Evolutionary conservation across 2,888 invertebrate genomes (phyloP).

Genomic region (Acanthococcus lagerstroemiae): DNA sequence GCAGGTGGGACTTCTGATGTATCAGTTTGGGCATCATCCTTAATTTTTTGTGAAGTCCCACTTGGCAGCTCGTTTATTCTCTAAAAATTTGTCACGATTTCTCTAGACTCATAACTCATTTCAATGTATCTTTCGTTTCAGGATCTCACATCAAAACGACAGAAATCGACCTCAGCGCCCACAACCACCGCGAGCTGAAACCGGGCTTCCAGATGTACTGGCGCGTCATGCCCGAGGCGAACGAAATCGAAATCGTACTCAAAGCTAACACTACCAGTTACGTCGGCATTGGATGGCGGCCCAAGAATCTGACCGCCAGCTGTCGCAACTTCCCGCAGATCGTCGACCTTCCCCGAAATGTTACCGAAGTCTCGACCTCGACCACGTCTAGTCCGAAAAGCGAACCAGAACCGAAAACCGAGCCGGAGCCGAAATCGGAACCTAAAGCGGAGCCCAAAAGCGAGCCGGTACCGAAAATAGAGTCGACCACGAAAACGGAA

Average conservation of each 20-base stretch:
- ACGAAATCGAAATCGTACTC: constrained; percentile 80
- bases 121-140: constrained; percentile 40
- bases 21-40: too few relatives aligned
- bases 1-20: too few relatives aligned
- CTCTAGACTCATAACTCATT: background rate
- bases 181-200: constrained; percentile 60
- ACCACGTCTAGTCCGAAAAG: constrained; percentile 35
- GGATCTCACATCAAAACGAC: constrained; percentile 66
- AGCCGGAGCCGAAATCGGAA: constrained; percentile 37
- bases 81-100: background rate
- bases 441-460: constrained; percentile 42
- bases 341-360: constrained; percentile 23
- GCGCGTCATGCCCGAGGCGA: constrained; percentile 67
- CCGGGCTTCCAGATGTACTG: constrained; percentile 71
- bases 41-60: too few relatives aligned
- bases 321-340: constrained; percentile 66
- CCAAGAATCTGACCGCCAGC: constrained; percentile 57
- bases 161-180: constrained; percentile 59
- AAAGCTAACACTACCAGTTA: constrained; percentile 82
- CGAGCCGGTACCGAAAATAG: constrained; percentile 42
- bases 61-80: background rate
- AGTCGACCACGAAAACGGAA: constrained; percentile 42
- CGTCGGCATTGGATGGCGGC: constrained; percentile 87
- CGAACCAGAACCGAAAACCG: constrained; percentile 41
- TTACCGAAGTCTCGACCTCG: background rate